phyloP scores from a whole-genome alignment of 35 echinoderm and acorn worm species.

The Hemicentrotus pulcherrimus region DNA sequence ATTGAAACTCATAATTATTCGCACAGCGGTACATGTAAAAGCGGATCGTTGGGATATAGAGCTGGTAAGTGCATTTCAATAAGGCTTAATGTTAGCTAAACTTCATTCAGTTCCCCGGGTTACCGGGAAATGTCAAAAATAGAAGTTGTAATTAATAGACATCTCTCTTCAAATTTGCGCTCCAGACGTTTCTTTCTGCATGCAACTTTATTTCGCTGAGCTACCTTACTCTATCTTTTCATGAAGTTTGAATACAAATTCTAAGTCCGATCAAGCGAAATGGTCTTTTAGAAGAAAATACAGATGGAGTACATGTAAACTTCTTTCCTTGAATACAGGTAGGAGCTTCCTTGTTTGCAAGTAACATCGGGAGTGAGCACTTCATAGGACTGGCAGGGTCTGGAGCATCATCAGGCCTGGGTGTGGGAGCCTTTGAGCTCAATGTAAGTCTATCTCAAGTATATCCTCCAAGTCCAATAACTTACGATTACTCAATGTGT shows the following conservation, averaged over 20 bases:
- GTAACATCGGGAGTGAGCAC: conserved; percentile 95
- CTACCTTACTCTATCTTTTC: background rate
- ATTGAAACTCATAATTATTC: too few relatives aligned
- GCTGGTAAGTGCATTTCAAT: too few relatives aligned
- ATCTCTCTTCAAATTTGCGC: background rate
- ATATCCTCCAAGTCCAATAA: too few relatives aligned
- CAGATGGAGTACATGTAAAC: too few relatives aligned
- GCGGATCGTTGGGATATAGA: too few relatives aligned
- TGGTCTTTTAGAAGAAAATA: background rate
- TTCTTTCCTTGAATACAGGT: conserved; percentile 47
- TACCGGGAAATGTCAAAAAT: too few relatives aligned
- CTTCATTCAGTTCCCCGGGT: too few relatives aligned
- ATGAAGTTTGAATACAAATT: background rate
- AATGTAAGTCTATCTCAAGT: conserved; percentile 62
- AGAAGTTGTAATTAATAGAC: background rate
- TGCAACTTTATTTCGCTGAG: background rate
- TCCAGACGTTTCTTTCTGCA: background rate
- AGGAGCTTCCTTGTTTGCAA: conserved; percentile 85
- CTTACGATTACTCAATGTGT: background rate
- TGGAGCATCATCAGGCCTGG: conserved; percentile 77
- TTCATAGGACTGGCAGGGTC: conserved; percentile 91
- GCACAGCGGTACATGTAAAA: too few relatives aligned
- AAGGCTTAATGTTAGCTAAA: too few relatives aligned
- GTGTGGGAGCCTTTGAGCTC: conserved; percentile 81
- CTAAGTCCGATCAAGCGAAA: background rate